Base-by-base conservation (phyloP, 2,113 vertebrate species). In the Oriolus oriolus region DNA sequence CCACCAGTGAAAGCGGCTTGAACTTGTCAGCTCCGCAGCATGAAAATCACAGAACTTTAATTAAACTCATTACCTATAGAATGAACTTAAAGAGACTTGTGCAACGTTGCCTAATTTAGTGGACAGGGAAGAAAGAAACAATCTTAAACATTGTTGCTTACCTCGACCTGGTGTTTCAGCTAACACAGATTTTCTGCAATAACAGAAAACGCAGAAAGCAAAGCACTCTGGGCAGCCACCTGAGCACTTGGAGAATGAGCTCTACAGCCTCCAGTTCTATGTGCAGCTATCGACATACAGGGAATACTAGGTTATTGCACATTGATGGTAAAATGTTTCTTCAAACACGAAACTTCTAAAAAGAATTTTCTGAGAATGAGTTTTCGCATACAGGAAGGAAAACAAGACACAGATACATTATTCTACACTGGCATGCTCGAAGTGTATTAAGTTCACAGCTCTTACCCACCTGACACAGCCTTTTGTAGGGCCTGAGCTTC, bases 401-500 rank as follows among this genome's bases (percentile, higher is more conserved):
- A 86, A 53, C 24, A 60, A 56, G 70, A 45, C 59, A 63, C 31
- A 22, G 50, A 39, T 20, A 37, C 12, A 41, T 59, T 70, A n/a
- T 47, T 74, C 64, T 45, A 3, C 66, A 47, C 60, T 30, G 41
- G 21, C 28, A n/a, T 27, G 30, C 65, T 50, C 2, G 0, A 57
- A 54, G 33, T 47, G 24, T 44, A 23, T 54, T 44, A 59, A 86
- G 70, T 49, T 90, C 73, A 68, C 75, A 80, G 75, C 44, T 80
- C 39, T 45, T 65, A 20, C 33, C 49, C 33, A 57, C 21, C 64
- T 74, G 75, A 84, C n/a, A 4, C 0, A 12, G 88, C 23, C 54
- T 94, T 85, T 85, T 86, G 53, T 28, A 56, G 65, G 78, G 60
- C 66, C 59, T 60, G 83, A 80, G 45, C 49, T 90, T 41, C 79